Base-by-base conservation (phyloP, 2,888 invertebrate species). In the Sinhomidia bicolor region DNA sequence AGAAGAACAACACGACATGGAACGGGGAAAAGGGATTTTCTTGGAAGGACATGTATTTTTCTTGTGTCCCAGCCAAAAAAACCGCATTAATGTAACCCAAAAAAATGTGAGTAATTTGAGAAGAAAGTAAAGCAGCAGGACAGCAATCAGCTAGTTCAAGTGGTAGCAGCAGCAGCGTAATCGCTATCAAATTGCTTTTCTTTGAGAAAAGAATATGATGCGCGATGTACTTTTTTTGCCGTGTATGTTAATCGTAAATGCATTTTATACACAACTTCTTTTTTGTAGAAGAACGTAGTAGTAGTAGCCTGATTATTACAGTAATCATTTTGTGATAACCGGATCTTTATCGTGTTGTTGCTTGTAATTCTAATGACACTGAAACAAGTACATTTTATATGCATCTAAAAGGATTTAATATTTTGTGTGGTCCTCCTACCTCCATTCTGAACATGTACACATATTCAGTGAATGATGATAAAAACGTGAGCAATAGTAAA, bases 101-200 rank as follows among this genome's bases (percentile, higher is more conserved):
- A 36, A 29, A 79, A 79, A 57, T 17, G 32, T 23, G 79, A 32
- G 79, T 80, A 80, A 80, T 80, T 80, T 60, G 23, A 80, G 79
- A 57, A 80, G 79, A 17, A 57, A 62, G 62, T 57, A 6, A 4
- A 17, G 20, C 23, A 29, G 5, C 10, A n/a, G 54, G 17, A 78
- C 1, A 41, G 60, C 60, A 80, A 80, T 80, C 41, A 60, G 12
- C 14, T 41, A 51, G 29, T 62, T 23, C 62, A 65, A 0, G 29
- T 29, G n/a, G 32, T 23, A n/a, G n/a, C n/a, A n/a, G n/a, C n/a
- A n/a, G 54, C 12, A 44, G 17, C 23, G 57, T 65, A 65, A 32
- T 62, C 14, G 23, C 36, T 60, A 47, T n/a, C n/a, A n/a, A 57
- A 20, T 57, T 10, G 7, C 20, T 57, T 57, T 57, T 51, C n/a